Evolutionary conservation across 2,113 vertebrate species (phyloP).

Genomic region (Cyphotilapia sp.): DNA sequence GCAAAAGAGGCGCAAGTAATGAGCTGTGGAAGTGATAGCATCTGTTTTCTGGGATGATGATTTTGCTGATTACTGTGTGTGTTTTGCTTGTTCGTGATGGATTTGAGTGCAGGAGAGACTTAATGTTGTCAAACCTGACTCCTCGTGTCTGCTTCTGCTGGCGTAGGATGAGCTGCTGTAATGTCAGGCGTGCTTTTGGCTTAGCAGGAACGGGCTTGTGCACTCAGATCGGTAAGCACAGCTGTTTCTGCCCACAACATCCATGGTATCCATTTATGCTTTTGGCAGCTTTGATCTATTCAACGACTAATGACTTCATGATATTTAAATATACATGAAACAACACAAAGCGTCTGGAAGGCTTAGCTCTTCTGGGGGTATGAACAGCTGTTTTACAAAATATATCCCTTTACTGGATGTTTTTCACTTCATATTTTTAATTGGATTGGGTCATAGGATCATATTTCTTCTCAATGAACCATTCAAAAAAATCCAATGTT

Average conservation of each 20-base stretch:
- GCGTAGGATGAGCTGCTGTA: background rate
- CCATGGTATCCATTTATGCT: background rate
- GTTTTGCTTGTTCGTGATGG: background rate
- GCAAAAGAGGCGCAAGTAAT: background rate
- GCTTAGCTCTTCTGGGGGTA: background rate
- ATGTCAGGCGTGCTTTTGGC: background rate
- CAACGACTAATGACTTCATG: background rate
- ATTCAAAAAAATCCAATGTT: background rate
- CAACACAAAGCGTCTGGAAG: background rate
- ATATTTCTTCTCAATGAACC: background rate
- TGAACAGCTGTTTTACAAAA: background rate
- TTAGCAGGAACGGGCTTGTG: background rate
- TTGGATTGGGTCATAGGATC: background rate
- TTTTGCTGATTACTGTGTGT: background rate
- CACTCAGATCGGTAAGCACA: background rate
- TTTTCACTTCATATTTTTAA: background rate
- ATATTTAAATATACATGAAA: background rate
- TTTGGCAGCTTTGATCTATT: background rate
- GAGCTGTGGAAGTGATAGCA: background rate
- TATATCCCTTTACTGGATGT: background rate
- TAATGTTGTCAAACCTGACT: background rate
- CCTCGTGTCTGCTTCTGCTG: background rate
- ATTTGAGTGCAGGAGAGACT: background rate
- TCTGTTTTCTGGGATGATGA: slow-evolving; percentile 3
- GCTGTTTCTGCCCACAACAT: background rate